Base-by-base conservation (phyloP, 2,797 vertebrate species). In the Chrysocyon brachyurus region DNA sequence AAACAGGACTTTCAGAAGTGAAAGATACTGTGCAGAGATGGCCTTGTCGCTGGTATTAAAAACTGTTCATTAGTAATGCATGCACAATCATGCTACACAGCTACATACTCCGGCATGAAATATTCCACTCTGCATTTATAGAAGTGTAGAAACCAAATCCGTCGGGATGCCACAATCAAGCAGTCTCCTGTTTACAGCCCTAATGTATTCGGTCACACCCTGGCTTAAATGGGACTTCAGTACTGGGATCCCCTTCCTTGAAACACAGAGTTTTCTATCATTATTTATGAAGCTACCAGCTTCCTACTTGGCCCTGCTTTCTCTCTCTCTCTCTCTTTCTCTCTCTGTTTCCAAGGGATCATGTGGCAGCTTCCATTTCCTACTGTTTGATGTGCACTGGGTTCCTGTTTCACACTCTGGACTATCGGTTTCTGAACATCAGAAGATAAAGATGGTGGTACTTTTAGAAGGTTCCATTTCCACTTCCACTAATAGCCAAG, bases 391-490 rank as follows among this genome's bases (percentile, higher is more conserved):
- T 94, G 96, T 77, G 12, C 6, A 15, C 84, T 91, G 89, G 97
- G 91, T 36, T 98, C 97, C 15, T 72, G 22, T 98, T 98, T 97
- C 90, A 9, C 94, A 95, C 96, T 52, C 75, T 75, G 49, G 26
- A 87, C 88, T 77, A 81, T 95, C 95, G 36, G 86, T 87, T 94
- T 95, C 96, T 93, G 68, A 95, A 59, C 82, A 91, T 31, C 0
- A n/a, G 82, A 73, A 95, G 96, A 94, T 97, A 97, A 96, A 93
- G 92, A 96, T 75, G 6, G 54, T 49, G 90, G 87, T 87, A 95
- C 82, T 90, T 97, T 89, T 68, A 92, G 94, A 96, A 98, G 92
- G 8, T 16, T 63, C 93, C 79, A 84, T 82, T 26, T 93, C 61
- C 95, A 3, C 10, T 16, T 72, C 83, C 88, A 94, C 70, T 90